phyloP scores from a whole-genome alignment of 2,113 vertebrate species.

The Sapajus apella region DNA sequence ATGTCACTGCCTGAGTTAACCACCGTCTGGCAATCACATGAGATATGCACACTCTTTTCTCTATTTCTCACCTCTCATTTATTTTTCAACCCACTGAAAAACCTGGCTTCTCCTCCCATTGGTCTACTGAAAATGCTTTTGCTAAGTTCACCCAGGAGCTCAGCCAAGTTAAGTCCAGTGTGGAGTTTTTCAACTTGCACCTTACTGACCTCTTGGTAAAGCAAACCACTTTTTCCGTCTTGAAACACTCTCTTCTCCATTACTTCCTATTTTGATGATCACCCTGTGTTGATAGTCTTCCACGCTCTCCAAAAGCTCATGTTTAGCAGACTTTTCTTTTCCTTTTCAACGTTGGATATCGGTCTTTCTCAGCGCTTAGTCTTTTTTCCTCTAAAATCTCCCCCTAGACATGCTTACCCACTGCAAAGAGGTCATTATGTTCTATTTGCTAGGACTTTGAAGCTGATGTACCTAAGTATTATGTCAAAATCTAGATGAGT shows the following conservation, averaged over 20 bases:
- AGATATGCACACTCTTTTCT: rapidly evolving
- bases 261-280: background rate
- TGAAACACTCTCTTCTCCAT: background rate
- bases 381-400: background rate
- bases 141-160: no score
- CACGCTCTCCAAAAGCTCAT: background rate
- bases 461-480: rapidly evolving
- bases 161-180: rapidly evolving
- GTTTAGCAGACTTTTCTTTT: background rate
- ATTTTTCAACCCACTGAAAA: no score
- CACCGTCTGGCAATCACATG: rapidly evolving
- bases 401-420: rapidly evolving
- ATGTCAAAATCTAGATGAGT: rapidly evolving
- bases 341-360: background rate
- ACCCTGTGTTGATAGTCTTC: background rate
- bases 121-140: no score
- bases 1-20: background rate
- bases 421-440: rapidly evolving
- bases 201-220: background rate
- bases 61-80: no score
- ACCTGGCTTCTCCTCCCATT: background rate
- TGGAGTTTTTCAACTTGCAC: rapidly evolving
- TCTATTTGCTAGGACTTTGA: no score
- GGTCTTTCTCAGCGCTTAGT: background rate
- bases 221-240: background rate